Evolutionary conservation across 1,140 invertebrate species (phyloP), one percentile per base, ranked within the genome.

Genomic region (Sitophilus oryzae): DNA sequence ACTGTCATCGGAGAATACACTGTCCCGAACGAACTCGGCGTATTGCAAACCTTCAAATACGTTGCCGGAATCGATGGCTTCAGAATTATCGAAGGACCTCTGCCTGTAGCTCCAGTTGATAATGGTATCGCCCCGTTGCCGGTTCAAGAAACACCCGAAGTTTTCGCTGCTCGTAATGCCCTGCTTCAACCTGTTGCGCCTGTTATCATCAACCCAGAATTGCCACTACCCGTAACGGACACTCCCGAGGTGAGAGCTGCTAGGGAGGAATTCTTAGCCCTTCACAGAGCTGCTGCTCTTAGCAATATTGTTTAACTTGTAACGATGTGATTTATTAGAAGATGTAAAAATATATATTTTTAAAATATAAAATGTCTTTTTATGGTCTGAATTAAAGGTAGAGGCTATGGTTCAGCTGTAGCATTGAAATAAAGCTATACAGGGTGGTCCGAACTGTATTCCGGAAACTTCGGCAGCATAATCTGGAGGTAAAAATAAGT

Each of bases 191-290:
- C 18, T 2, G 4, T 10, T 20, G 48, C 15, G 0, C 20, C 37
- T 4, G 15, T 9, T 19, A 5, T 4, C 9, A 10, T 20, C 6
- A n/a, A n/a, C 21, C 11, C 20, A n/a, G 35, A 9, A 19, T 11
- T 20, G 1, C 23, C 16, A 1, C 15, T 21, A 2, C 54, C 46
- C 2, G 42, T 50, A 5, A 16, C 50, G 2, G 44, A 56, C 20
- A 56, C 54, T n/a, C 46, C 54, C 14, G 54, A 56, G 34, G 54
- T 56, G 2, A 37, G 35, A 25, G 46, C 46, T 36, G 54, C 54
- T 8, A 50, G 35, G 34, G 47, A 54, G 18, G 44, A 6, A 30
- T 44, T 49, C 30, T 40, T 54, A n/a, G 43, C 52, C 19, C 18
- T 30, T 5, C 22, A 47, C 25, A 40, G 21, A 4, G 51, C 41